Evolutionary conservation across 2,797 vertebrate genomes (phyloP).

Genomic region (Ctenopoma multispine): DNA sequence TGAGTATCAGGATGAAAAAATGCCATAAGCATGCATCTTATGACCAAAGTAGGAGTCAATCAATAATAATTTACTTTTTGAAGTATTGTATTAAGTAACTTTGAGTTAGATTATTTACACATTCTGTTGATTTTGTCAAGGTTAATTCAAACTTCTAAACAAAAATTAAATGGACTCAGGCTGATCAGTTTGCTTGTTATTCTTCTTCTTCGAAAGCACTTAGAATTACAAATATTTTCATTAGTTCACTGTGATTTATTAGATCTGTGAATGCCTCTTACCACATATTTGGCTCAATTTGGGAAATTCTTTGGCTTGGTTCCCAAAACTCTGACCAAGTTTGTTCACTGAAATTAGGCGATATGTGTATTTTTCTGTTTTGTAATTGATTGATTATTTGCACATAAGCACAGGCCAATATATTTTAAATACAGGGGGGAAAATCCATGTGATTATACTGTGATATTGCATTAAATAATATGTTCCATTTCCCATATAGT

Average conservation of each 20-base stretch:
- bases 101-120: neutral
- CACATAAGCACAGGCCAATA: too few relatives aligned
- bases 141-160: conserved; percentile 10
- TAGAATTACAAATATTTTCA: conserved; percentile 3
- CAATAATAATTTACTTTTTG: conserved; percentile 8
- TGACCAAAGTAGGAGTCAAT: conserved; percentile 56
- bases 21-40: conserved; percentile 38
- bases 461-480: too few relatives aligned
- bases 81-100: neutral
- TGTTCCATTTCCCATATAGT: too few relatives aligned
- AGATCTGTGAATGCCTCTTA: neutral
- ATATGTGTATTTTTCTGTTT: neutral
- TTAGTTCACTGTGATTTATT: neutral
- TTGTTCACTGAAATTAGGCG: conserved; percentile 4
- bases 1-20: conserved; percentile 56
- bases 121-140: neutral
- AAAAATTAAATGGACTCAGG: neutral
- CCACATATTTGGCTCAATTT: conserved; percentile 20
- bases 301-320: conserved; percentile 34
- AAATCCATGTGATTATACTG: too few relatives aligned
- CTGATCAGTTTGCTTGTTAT: neutral
- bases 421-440: neutral
- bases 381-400: neutral
- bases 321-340: conserved; percentile 22
- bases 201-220: neutral